These are phyloP conservation scores for Rhinolophus ferrumequinum DNA, from an alignment of 2,113 vertebrate species.

Conservation along the genomic window DNA sequence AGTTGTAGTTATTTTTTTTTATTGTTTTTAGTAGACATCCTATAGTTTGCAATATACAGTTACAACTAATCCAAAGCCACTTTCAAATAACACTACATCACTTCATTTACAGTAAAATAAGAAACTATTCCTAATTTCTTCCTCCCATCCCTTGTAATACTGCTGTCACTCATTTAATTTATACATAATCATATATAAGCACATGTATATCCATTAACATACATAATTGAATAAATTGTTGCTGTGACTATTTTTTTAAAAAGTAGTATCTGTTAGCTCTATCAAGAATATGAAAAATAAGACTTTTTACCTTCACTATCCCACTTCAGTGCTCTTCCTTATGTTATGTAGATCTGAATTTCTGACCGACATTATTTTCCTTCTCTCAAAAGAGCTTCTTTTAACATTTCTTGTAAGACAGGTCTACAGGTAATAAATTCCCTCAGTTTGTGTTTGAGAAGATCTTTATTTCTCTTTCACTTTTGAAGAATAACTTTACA, in stretches of 20 bases:
- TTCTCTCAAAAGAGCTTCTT: background rate
- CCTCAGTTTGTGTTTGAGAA: background rate
- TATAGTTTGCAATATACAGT: background rate
- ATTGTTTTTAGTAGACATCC: background rate
- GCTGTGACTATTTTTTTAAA: background rate
- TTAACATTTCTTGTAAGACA: background rate
- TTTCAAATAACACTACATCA: background rate
- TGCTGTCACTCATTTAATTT: background rate
- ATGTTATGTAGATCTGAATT: background rate
- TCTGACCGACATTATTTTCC: background rate
- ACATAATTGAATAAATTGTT: background rate
- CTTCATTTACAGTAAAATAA: no score
- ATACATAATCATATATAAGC: background rate
- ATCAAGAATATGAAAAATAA: background rate
- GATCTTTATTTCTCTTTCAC: background rate
- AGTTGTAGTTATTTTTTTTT: background rate
- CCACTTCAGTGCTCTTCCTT: background rate
- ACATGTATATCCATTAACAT: accelerated
- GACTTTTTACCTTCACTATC: background rate
- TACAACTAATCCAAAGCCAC: background rate
- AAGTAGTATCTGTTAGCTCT: background rate
- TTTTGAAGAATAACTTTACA: background rate
- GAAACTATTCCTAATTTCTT: background rate
- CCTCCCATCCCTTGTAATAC: background rate
- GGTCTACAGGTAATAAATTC: background rate